Base-by-base conservation (phyloP, 2,888 invertebrate genomes). In the Oscheius onirici region DNA sequence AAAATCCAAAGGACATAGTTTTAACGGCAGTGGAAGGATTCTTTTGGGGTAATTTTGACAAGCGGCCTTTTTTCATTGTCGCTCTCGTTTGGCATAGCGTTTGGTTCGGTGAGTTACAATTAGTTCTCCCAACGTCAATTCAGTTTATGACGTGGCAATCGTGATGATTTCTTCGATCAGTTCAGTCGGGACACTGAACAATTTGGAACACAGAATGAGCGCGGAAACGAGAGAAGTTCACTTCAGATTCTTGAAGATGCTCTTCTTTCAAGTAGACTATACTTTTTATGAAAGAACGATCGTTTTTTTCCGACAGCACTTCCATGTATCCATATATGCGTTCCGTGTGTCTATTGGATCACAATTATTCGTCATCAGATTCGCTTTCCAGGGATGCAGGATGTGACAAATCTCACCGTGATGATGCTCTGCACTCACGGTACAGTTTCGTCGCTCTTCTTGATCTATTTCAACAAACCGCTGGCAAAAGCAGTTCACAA, bases 21-120 rank as follows among this genome's bases (percentile, higher is more conserved):
- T 26, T 55, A 3, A n/a, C n/a, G 3, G 24, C 22, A 3, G 55
- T 55, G 13, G 28, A 55, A 26, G 55, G 55, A 3, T 55, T 55
- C 55, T 55, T 26, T n/a, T 55, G 55, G 55, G 55, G 26, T 2
- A 55, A 55, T 26, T n/a, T 28, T 28, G n/a, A 55, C 15, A 55
- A 55, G 11, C n/a, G 28, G 10, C 55, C 55, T 10, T n/a, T 8
- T 24, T 26, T 55, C 28, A 26, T 55, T 5, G 24, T 55, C 13
- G 55, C 55, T 11, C 26, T 55, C 8, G 11, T 24, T n/a, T 55
- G 22, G 13, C 55, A 55, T 26, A 55, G 26, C 3, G 13, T 26
- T n/a, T 55, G 26, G n/a, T 55, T 55, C 55, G 13, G 55, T 55
- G 1, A 28, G 55, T 17, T 17, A 3, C 52, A 17, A 20, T 52